A percentile compares a stretch with the other conserved stretches of the same genome.
Evolutionary conservation across 2,888 invertebrate species (phyloP).

Genomic region (Oscheius sp.): DNA sequence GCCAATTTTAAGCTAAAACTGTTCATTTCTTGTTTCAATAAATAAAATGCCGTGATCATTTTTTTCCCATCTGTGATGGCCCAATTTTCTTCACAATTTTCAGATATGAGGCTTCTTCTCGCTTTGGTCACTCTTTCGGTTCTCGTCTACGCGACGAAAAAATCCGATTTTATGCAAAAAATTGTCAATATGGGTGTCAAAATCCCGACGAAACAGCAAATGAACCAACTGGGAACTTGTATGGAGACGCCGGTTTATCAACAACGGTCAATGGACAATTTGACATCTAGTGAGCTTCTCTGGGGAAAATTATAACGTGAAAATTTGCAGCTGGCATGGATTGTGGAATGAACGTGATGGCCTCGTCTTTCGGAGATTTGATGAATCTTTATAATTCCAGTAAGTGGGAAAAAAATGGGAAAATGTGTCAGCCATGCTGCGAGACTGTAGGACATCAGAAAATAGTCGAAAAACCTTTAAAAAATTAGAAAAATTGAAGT

Average conservation of each 20-base stretch:
- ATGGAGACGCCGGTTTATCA: not conserved
- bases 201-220: not conserved
- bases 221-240: not conserved
- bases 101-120: not conserved
- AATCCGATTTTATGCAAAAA: not conserved
- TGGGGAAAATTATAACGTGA: not conserved
- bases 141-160: not conserved
- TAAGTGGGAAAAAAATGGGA: not conserved
- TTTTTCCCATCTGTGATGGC: too few relatives aligned
- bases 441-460: too few relatives aligned
- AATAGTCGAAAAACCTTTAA: too few relatives aligned
- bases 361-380: not conserved
- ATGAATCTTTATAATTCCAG: not conserved
- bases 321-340: not conserved
- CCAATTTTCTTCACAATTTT: too few relatives aligned
- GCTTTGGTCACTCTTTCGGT: not conserved
- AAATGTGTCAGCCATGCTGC: too few relatives aligned
- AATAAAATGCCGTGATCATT: too few relatives aligned
- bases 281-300: not conserved
- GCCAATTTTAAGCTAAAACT: too few relatives aligned
- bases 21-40: too few relatives aligned
- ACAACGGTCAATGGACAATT: not conserved
- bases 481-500: too few relatives aligned
- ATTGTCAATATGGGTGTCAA: constrained; percentile 4
- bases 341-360: not conserved